Evolutionary conservation across 2,888 invertebrate genomes (phyloP).

Genomic region (Drymonia ruficornis): DNA sequence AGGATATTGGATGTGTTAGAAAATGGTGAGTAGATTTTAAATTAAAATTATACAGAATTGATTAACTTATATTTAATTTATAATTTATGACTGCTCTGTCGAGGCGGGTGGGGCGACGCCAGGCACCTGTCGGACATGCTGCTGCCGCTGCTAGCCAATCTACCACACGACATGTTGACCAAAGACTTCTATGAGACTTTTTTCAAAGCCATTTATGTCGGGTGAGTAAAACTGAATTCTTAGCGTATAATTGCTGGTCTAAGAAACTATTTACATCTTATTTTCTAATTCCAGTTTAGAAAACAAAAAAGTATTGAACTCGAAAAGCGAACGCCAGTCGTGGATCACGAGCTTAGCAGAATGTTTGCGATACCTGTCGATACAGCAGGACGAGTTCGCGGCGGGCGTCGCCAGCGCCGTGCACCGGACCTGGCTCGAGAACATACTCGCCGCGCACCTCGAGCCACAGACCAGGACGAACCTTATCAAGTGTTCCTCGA

Average conservation of each 20-base stretch:
- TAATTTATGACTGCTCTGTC: background rate
- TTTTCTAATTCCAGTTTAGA: constrained; percentile 78
- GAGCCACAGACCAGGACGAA: constrained; percentile 36
- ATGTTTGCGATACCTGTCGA: constrained; percentile 84
- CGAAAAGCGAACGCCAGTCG: constrained; percentile 88
- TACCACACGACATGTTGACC: constrained; percentile 83
- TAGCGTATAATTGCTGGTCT: too few relatives aligned
- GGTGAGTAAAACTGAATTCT: constrained; percentile 73
- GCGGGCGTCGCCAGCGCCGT: constrained; percentile 48
- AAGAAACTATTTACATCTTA: background rate
- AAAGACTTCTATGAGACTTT: constrained; percentile 86
- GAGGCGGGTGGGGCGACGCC: constrained; percentile 92
- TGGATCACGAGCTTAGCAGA: constrained; percentile 89
- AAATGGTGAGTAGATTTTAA: constrained; percentile 51
- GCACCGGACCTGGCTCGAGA: constrained; percentile 59
- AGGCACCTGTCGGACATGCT: constrained; percentile 89
- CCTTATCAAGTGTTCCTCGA: constrained; percentile 52
- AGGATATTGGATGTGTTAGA: constrained; percentile 62
- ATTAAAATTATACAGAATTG: background rate
- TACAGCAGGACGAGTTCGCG: constrained; percentile 43
- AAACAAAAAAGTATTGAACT: constrained; percentile 83
- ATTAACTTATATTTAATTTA: background rate
- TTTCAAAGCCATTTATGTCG: constrained; percentile 87
- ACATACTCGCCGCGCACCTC: constrained; percentile 27
- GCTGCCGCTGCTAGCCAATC: constrained; percentile 89